phyloP scores from a whole-genome alignment of 2,797 vertebrate genomes.

The Acomys russatus region DNA sequence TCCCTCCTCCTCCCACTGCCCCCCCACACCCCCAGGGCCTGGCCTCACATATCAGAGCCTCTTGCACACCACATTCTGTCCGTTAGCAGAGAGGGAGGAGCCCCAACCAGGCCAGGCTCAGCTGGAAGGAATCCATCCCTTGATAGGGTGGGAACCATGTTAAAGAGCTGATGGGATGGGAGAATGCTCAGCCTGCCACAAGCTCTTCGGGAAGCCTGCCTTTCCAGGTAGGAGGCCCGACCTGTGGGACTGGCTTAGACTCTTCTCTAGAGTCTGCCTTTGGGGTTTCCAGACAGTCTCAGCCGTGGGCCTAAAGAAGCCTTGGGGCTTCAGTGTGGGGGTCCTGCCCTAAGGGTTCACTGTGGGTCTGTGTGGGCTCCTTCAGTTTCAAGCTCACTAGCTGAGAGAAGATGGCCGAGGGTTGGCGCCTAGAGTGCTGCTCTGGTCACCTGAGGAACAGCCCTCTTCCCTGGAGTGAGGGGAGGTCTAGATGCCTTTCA shows the following conservation, averaged over 20 bases:
- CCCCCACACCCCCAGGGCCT: background rate
- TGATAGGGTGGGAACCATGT: background rate
- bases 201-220: background rate
- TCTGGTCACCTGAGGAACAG: background rate
- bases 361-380: fast-evolving
- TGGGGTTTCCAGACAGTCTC: background rate
- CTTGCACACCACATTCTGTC: background rate
- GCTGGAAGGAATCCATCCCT: background rate
- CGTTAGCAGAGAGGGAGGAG: background rate
- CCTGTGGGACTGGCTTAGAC: background rate
- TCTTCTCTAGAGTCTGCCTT: background rate
- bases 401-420: fast-evolving
- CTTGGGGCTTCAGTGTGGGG: fast-evolving
- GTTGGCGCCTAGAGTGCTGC: background rate
- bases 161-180: background rate
- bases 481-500: constrained; percentile 46
- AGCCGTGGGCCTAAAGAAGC: background rate
- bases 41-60: background rate
- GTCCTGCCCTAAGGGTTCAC: background rate
- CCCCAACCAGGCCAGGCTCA: background rate
- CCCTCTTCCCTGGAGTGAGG: background rate
- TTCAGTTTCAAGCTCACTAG: background rate
- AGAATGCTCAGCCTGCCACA: background rate
- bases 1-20: no score
- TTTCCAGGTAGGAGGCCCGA: background rate